These are phyloP conservation scores for Plutella xylostella DNA, from an alignment of 2,888 invertebrate species.

Conservation along the genomic window DNA sequence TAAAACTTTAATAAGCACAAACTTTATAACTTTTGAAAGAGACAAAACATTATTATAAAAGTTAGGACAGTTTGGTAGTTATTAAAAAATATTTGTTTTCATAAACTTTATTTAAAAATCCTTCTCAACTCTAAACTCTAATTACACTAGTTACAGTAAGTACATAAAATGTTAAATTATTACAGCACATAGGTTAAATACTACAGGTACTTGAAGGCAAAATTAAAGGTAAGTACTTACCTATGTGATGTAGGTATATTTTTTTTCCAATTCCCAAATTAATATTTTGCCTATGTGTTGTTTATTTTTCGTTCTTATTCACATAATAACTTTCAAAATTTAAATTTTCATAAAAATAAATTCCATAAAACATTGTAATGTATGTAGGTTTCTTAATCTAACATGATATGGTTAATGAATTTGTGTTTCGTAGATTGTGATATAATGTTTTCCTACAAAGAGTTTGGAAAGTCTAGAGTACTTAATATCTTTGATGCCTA, in stretches of 20 bases:
- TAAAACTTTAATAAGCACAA: no score
- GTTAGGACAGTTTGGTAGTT: no score
- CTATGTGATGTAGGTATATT: no score
- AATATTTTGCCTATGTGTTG: constrained; percentile 9
- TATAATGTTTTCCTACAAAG: no score
- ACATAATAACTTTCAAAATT: constrained; percentile 22
- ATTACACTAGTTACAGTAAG: constrained; percentile 1
- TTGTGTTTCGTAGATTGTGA: not conserved
- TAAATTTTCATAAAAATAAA: constrained; percentile 28
- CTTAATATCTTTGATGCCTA: not conserved
- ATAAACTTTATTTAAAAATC: constrained; percentile 23
- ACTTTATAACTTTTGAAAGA: no score
- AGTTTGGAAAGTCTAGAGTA: no score
- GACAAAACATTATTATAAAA: no score
- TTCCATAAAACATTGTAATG: constrained; percentile 22
- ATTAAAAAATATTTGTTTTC: no score
- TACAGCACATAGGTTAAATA: not conserved
- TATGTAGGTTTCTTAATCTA: constrained; percentile 41
- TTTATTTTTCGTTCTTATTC: constrained; percentile 23
- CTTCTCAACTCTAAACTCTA: constrained; percentile 16
- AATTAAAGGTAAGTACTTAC: no score
- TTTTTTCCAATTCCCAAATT: not conserved
- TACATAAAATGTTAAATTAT: not conserved
- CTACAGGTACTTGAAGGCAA: constrained; percentile 10
- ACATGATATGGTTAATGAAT: constrained; percentile 55